Evolutionary conservation across 2,113 vertebrate genomes (phyloP).

Genomic region (Archocentrus centrarchus): DNA sequence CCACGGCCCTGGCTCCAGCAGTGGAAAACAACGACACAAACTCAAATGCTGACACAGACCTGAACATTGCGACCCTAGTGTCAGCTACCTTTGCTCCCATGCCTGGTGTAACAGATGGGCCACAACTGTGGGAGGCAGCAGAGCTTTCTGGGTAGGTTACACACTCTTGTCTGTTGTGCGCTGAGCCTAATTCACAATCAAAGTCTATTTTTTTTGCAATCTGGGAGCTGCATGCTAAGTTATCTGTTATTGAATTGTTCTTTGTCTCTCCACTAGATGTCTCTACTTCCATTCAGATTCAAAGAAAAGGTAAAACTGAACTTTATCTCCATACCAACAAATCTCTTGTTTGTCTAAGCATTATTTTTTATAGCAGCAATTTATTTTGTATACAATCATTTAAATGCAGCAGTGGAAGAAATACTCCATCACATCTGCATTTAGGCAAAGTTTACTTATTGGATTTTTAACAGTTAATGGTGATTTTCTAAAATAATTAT

Average conservation of each 20-base stretch:
- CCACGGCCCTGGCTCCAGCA: background rate
- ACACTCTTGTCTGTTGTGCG: background rate
- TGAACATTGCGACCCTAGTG: constrained; percentile 72
- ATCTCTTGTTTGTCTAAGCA: fast-evolving
- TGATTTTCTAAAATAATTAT: too few relatives aligned
- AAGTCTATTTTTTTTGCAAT: background rate
- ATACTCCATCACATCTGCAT: too few relatives aligned
- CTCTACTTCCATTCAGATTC: constrained; percentile 77
- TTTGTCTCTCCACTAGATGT: constrained; percentile 74
- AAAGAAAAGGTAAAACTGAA: constrained; percentile 73
- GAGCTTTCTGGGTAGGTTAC: constrained; percentile 75
- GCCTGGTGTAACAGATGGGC: constrained; percentile 73
- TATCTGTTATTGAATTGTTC: constrained; percentile 4
- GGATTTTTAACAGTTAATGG: too few relatives aligned
- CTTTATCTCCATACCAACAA: background rate
- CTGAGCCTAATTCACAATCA: background rate
- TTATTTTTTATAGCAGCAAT: background rate
- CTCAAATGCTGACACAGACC: constrained; percentile 35
- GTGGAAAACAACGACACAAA: constrained; percentile 27
- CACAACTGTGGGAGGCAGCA: constrained; percentile 74
- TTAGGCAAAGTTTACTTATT: too few relatives aligned
- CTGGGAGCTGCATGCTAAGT: background rate
- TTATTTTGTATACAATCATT: too few relatives aligned
- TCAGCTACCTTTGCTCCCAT: constrained; percentile 79
- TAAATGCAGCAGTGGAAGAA: too few relatives aligned